These are phyloP conservation scores for Eupithecia pulchellata DNA, from an alignment of 2,888 invertebrate species.

Conservation along the genomic window DNA sequence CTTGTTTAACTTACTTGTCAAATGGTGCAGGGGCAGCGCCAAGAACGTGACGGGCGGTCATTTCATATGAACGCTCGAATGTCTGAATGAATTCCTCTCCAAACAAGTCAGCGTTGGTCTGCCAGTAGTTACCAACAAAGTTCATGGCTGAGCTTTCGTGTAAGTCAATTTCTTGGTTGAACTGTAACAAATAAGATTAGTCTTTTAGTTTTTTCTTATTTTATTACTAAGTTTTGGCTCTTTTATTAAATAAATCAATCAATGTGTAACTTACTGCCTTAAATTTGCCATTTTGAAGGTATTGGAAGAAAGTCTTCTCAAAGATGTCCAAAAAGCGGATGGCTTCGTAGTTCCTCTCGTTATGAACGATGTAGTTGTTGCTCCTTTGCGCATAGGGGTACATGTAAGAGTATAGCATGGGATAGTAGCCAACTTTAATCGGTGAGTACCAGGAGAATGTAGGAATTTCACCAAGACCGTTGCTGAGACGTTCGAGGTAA, in stretches of 20 bases:
- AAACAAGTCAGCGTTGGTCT: conserved; percentile 82
- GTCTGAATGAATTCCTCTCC: conserved; percentile 60
- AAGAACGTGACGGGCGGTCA: conserved; percentile 80
- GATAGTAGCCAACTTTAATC: conserved; percentile 67
- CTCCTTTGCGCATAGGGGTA: conserved; percentile 86
- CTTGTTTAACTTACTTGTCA: conserved; percentile 57
- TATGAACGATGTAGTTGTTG: conserved; percentile 85
- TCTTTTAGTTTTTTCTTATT: not conserved
- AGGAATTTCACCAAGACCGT: conserved; percentile 86
- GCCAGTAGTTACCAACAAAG: conserved; percentile 84
- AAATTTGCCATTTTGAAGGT: conserved; percentile 82
- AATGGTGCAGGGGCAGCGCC: conserved; percentile 59
- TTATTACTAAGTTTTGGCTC: not conserved
- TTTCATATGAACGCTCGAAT: conserved; percentile 84
- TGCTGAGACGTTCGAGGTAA: conserved; percentile 88
- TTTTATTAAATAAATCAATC: not conserved
- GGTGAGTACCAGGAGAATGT: conserved; percentile 88
- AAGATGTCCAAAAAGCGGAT: conserved; percentile 86
- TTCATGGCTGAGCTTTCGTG: conserved; percentile 76
- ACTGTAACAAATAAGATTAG: conserved; percentile 53
- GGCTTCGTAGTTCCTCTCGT: conserved; percentile 78
- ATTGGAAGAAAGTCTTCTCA: conserved; percentile 82
- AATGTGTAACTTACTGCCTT: conserved; percentile 78
- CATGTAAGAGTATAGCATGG: conserved; percentile 52
- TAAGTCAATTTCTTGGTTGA: conserved; percentile 66